phyloP scores from a whole-genome alignment of 2,113 vertebrate genomes.

The Gorsachius goisagi region DNA sequence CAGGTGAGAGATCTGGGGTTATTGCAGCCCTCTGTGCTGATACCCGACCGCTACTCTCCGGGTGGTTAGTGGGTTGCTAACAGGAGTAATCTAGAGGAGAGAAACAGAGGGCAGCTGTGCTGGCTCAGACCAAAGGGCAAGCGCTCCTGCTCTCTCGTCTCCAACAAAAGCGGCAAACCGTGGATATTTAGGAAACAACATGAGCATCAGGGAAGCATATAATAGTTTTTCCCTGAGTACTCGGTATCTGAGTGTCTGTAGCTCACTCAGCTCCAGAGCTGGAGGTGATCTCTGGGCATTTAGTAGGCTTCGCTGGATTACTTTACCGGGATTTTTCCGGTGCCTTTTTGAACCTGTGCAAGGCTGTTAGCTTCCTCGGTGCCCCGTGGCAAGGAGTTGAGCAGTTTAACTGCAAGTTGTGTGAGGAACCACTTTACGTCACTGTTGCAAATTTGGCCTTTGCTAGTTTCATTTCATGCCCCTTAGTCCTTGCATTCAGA shows the following conservation, averaged over 20 bases:
- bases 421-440: not conserved
- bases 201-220: not conserved
- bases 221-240: not conserved
- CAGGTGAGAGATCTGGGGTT: not conserved
- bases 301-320: not conserved
- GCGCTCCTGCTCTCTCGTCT: not conserved
- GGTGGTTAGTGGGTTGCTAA: not conserved
- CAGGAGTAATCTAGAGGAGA: not conserved
- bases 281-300: not conserved
- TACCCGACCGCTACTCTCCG: rapidly evolving
- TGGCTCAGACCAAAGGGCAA: not conserved
- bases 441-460: not conserved
- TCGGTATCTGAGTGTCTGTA: not conserved
- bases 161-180: not conserved
- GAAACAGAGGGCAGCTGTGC: not conserved
- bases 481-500: not conserved
- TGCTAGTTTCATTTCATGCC: not conserved
- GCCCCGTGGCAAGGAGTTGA: not conserved
- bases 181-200: not conserved
- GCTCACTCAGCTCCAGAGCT: not conserved
- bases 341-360: not conserved
- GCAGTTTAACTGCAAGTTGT: not conserved
- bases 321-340: not conserved
- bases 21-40: not conserved
- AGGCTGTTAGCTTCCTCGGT: not conserved